Conservation (phyloP, 2,888 invertebrate species). For the Chromoteleia sp. region DNA sequence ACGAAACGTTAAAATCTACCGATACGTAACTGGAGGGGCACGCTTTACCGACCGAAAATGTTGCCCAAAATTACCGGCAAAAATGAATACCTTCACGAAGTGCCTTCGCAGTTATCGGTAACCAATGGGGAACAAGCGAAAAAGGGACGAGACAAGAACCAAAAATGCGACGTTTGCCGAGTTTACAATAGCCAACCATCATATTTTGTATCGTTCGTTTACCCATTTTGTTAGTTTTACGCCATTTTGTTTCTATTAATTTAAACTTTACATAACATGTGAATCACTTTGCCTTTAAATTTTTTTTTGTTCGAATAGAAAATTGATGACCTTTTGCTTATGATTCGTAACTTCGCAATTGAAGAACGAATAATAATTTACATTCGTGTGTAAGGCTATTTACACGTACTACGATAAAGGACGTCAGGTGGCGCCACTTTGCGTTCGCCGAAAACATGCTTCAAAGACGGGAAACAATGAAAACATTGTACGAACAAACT, state of each 20-base stretch:
- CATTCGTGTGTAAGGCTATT: conserved; percentile 33
- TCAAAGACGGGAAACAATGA: too few relatives aligned
- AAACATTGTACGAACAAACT: too few relatives aligned
- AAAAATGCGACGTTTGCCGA: conserved; percentile 70
- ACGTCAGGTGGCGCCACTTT: conserved; percentile 12
- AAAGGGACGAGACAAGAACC: conserved; percentile 26
- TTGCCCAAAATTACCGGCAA: neutral
- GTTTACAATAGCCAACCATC: conserved; percentile 76
- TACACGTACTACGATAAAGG: conserved; percentile 20
- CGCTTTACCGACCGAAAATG: neutral
- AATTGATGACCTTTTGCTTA: conserved; percentile 70
- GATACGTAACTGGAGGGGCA: too few relatives aligned
- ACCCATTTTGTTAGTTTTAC: conserved; percentile 50
- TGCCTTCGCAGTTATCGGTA: conserved; percentile 5
- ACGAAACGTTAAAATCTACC: too few relatives aligned
- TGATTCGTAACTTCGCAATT: conserved; percentile 52
- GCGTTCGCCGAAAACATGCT: neutral
- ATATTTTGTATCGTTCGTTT: conserved; percentile 59
- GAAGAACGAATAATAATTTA: conserved; percentile 27
- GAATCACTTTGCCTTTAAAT: conserved; percentile 20
- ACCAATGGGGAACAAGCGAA: conserved; percentile 22
- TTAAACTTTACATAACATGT: conserved; percentile 43
- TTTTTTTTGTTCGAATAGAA: conserved; percentile 43
- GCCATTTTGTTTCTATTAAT: conserved; percentile 31
- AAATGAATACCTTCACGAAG: neutral